phyloP scores from a whole-genome alignment of 2,888 invertebrate species.

The Apamea crenata region DNA sequence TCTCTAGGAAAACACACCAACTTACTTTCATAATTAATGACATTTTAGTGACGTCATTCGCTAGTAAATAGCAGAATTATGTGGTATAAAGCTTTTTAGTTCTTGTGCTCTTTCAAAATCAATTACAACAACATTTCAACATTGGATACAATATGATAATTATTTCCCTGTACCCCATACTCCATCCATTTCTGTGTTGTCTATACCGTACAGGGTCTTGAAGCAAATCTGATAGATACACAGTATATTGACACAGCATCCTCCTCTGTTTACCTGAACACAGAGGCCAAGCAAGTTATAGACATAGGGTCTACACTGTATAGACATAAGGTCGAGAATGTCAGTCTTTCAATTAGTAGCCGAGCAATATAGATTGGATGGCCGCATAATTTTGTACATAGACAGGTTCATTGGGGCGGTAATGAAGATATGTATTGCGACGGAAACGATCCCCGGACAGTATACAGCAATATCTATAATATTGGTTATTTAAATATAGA shows the following conservation, averaged over 20 bases:
- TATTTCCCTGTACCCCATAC: background rate
- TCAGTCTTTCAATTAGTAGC: slow-evolving; percentile 46
- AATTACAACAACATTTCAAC: background rate
- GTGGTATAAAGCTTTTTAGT: background rate
- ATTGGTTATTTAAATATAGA: background rate
- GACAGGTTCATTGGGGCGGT: slow-evolving; percentile 28
- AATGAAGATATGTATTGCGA: slow-evolving; percentile 40
- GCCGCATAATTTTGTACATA: slow-evolving; percentile 37
- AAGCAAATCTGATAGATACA: background rate
- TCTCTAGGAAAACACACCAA: too few species aligned
- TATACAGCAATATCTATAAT: background rate
- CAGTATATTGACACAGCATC: slow-evolving; percentile 11
- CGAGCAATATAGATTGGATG: slow-evolving; percentile 33
- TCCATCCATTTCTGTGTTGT: background rate
- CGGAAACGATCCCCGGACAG: background rate
- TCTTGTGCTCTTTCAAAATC: background rate
- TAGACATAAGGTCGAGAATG: slow-evolving; percentile 7
- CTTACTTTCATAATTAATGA: too few species aligned
- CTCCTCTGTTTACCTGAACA: slow-evolving; percentile 2
- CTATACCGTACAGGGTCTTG: background rate
- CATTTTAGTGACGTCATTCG: too few species aligned
- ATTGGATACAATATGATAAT: background rate
- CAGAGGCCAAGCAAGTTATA: slow-evolving; percentile 8
- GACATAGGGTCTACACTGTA: background rate
- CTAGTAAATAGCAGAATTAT: background rate